phyloP scores from a whole-genome alignment of 1,140 invertebrate genomes.

The Drosophila sulfurigaster region DNA sequence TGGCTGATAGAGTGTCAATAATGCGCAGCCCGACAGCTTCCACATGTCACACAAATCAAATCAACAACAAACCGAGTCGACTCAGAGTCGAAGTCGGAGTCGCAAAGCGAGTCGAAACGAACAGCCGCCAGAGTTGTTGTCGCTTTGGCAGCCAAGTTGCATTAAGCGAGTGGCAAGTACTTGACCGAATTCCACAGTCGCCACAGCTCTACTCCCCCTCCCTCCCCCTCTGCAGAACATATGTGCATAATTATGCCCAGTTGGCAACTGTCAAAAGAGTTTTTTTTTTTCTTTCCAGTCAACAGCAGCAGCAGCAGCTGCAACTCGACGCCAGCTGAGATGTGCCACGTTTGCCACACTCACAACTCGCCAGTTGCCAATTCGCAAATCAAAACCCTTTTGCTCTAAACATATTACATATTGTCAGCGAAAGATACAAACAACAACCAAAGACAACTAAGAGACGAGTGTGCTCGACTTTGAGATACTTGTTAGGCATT shows the following conservation, averaged over 20 bases:
- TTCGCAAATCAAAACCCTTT: conserved; percentile 58
- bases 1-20: conserved; percentile 75
- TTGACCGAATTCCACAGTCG: conserved; percentile 73
- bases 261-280: conserved; percentile 48
- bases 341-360: conserved; percentile 20
- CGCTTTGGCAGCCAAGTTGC: conserved; percentile 38
- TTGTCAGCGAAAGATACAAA: conserved; percentile 9
- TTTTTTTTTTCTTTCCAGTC: conserved; percentile 22
- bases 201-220: background rate
- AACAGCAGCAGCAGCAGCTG: conserved; percentile 45
- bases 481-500: too few species aligned
- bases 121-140: conserved; percentile 14
- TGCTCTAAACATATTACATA: conserved; percentile 26
- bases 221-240: conserved; percentile 31
- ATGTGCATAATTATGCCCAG: conserved; percentile 71
- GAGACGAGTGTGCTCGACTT: too few species aligned
- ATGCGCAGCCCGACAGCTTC: conserved; percentile 65
- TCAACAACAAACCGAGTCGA: conserved; percentile 54
- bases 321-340: conserved; percentile 24
- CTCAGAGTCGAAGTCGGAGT: conserved; percentile 19
- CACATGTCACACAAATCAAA: conserved; percentile 80
- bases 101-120: conserved; percentile 12
- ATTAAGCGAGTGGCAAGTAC: conserved; percentile 63
- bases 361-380: conserved; percentile 16
- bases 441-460: too few species aligned